These are phyloP conservation scores for Apodemus speciosus DNA, from an alignment of 2,113 vertebrate species.

Conservation along the genomic window DNA sequence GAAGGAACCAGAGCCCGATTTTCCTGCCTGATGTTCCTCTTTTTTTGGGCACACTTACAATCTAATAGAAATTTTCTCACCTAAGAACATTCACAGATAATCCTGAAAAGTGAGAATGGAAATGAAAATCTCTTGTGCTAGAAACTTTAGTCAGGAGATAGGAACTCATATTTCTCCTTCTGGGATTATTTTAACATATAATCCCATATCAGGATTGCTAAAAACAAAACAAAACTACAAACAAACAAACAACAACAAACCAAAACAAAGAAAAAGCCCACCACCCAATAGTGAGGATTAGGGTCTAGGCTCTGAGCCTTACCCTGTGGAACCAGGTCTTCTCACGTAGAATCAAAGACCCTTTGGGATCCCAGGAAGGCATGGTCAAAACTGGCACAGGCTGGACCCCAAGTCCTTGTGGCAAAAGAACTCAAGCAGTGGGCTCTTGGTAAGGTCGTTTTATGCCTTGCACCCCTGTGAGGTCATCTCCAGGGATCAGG, in stretches of 20 bases:
- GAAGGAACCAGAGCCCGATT: neutral
- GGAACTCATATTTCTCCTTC: neutral
- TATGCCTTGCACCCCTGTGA: neutral
- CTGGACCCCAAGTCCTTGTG: neutral
- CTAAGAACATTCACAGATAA: neutral
- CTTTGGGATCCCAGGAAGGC: neutral
- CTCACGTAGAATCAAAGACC: neutral
- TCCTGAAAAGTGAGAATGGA: slow-evolving; percentile 29
- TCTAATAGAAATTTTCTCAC: neutral
- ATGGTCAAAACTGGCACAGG: neutral
- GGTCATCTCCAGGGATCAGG: neutral
- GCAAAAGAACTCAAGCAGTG: neutral
- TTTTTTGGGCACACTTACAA: neutral
- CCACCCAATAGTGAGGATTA: neutral
- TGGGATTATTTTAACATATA: neutral
- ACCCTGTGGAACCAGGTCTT: neutral
- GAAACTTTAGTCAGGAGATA: neutral
- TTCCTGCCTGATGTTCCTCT: neutral
- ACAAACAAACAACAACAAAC: neutral
- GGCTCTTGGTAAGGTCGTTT: neutral
- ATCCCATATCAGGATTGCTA: neutral
- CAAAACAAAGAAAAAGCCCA: neutral
- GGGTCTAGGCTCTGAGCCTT: too few relatives aligned
- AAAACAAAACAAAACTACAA: neutral
- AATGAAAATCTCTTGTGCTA: neutral